Base-by-base conservation (phyloP, 2,797 vertebrate species). In the Leptatherina wallacei region DNA sequence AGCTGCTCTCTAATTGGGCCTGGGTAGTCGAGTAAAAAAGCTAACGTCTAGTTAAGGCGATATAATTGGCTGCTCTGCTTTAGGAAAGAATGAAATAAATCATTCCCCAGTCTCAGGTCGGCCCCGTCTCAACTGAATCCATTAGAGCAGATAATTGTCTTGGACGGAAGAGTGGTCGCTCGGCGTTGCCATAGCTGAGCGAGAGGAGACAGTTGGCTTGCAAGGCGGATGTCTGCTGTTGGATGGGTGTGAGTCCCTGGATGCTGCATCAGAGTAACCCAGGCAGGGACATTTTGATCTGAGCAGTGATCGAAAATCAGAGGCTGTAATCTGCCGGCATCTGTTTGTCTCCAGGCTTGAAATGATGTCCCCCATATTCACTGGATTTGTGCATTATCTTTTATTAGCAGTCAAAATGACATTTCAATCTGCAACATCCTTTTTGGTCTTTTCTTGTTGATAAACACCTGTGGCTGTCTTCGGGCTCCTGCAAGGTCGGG, bases 11-110 rank as follows among this genome's bases (percentile, higher is more conserved):
- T 93, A 93, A 93, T 93, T 93, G 92, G 89, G 88, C 85, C 81
- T 59, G 71, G 85, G 82, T 80, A 86, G 87, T 80, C 65, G 57
- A 77, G 82, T 80, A 85, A 91, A 85, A 90, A 78, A 88, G 83
- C 91, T 88, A 88, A 90, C 86, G 80, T 88, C 89, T 87, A 88
- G 90, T 92, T 91, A 91, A 89, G 85, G 87, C 82, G 54, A 88
- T 89, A 87, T 94, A 93, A 93, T 93, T 91, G 92, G 83, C 84
- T 65, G 73, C 89, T 86, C 85, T 77, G 91, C 90, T 93, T 90
- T 84, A 82, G 87, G 86, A 90, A 86, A 92, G 89, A 90, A 91
- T 88, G 81, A 89, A 91, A 93, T 88, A 85, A 92, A 91, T 90
- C 86, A 88, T 81, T 73, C 67, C 83, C 85, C 69, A 73, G 72